Base-by-base conservation (phyloP, 1,140 invertebrate genomes). In the Cepaea nemoralis region DNA sequence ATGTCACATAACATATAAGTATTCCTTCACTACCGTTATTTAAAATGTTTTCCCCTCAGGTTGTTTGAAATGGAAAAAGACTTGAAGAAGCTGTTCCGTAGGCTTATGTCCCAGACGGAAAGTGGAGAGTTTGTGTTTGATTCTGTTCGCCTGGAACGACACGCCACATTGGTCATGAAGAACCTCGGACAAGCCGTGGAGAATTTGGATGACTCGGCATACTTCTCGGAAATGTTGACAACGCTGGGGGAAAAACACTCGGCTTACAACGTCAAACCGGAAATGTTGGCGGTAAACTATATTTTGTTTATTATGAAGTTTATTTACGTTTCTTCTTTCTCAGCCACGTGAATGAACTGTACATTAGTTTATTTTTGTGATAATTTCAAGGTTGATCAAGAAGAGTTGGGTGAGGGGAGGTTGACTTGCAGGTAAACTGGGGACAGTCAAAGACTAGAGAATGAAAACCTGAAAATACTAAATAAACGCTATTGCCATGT, bases 81-180 rank as follows among this genome's bases (percentile, higher is more conserved):
- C 67, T 71, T 87, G 48, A 85, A 85, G 82, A 86, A 84, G 45
- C 59, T 86, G 35, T 87, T 87, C 50, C 80, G 69, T 14, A 83
- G 86, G 22, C 45, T 86, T 74, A 84, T 85, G 82, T 67, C 77
- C 22, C 39, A 76, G 50, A 73, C 42, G 10, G 83, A 87, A 39
- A 81, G 71, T 0, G 84, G 83, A 16, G 81, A 85, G 40, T 77
- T 81, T 45, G 66, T 83, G 16, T 83, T 87, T n/a, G 84, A 88
- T 69, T 80, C 83, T 39, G 84, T 85, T 22, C 83, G 82, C 70
- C 81, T 89, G 48, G 77, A 82, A 59, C 78, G 76, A 19, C 89
- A 90, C 74, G 87, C 89, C 14, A 83, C 86, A 22, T 84, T 88
- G 24, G 89, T 90, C 22, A 87, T 90, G 87, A 87, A 87, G 48